A percentile compares a stretch with the other conserved stretches of the same genome.
Conservation (phyloP, 1,140 invertebrate species). For the Euschistus heros region DNA sequence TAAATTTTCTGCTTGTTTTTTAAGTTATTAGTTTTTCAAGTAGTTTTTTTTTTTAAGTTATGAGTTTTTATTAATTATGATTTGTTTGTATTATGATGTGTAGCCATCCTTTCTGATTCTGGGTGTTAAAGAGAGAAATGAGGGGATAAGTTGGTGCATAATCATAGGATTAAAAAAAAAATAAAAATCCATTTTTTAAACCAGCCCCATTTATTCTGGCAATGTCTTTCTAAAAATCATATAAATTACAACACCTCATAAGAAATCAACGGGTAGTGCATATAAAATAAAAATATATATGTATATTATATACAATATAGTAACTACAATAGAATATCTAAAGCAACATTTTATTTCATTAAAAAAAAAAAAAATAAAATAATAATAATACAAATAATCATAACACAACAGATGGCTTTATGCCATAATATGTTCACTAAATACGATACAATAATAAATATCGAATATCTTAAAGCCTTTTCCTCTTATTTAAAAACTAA, state of each 20-base stretch:
- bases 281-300: slow-evolving; percentile 20
- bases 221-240: slow-evolving; percentile 21
- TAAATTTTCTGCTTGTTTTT: too few relatives aligned
- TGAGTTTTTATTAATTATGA: too few relatives aligned
- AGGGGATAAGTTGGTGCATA: too few relatives aligned
- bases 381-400: background rate
- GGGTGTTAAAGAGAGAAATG: too few relatives aligned
- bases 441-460: slow-evolving; percentile 11
- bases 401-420: background rate
- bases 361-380: slow-evolving; percentile 11
- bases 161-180: background rate
- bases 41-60: too few relatives aligned
- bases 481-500: slow-evolving; percentile 17
- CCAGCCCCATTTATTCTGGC: slow-evolving; percentile 22
- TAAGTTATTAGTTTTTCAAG: too few relatives aligned
- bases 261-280: slow-evolving; percentile 22
- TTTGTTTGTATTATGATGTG: too few relatives aligned
- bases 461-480: slow-evolving; percentile 18
- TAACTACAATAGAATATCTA: slow-evolving; percentile 18
- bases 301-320: slow-evolving; percentile 17
- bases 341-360: slow-evolving; percentile 10
- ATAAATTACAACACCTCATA: slow-evolving; percentile 22
- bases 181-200: slow-evolving; percentile 1
- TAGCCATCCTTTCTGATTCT: too few relatives aligned
- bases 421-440: background rate